Percentiles rank a stretch among this genome's conserved stretches.
phyloP scores from a whole-genome alignment of 2,113 vertebrate species.

The human (Homo sapiens) region GRCh38 chr4:134470501-134471000 shows the following conservation, averaged over 20 bases:
- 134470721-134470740: fast-evolving
- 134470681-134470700: not conserved
- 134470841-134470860: not conserved
- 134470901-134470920: not conserved
- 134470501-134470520: not conserved
- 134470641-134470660: not conserved
- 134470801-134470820: not conserved
- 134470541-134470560: not conserved
- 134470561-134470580: not conserved
- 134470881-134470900: not conserved
- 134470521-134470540: not conserved
- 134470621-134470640: not conserved
- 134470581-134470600: not conserved
- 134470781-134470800: not conserved
- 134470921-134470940: not conserved
- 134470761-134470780: not conserved
- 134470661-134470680: not conserved
- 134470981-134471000: not conserved
- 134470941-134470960: not conserved
- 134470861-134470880: not conserved
- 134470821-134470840: not conserved
- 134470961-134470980: not conserved
- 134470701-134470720: not conserved
- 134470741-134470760: not conserved
- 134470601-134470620: not conserved